phyloP scores from a whole-genome alignment of 2,113 vertebrate species.

The Puffinus mauretanicus region DNA sequence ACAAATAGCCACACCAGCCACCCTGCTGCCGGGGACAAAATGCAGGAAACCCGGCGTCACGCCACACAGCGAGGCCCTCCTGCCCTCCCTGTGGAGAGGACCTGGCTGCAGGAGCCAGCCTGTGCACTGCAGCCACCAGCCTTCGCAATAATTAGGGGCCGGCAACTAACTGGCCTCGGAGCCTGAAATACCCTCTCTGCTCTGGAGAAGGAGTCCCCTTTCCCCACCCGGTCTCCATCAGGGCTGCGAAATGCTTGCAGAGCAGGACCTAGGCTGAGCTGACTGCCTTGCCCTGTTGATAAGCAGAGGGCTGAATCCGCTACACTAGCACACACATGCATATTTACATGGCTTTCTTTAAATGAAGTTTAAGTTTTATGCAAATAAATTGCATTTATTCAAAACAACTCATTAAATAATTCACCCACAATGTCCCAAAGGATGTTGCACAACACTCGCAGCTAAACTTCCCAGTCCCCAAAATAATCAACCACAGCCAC shows the following conservation, averaged over 20 bases:
- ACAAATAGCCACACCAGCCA: accelerated
- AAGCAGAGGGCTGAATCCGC: not conserved
- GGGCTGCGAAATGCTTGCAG: not conserved
- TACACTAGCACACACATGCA: accelerated
- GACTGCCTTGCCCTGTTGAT: not conserved
- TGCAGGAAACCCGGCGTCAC: accelerated
- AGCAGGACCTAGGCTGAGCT: not conserved
- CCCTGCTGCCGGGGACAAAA: accelerated
- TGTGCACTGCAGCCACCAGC: accelerated
- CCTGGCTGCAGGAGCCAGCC: not conserved
- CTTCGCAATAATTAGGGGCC: no score
- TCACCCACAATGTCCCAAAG: not conserved
- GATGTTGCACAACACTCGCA: not conserved
- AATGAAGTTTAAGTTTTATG: not conserved
- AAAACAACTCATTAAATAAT: not conserved
- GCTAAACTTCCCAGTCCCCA: not conserved
- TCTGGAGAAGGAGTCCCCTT: not conserved
- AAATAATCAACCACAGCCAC: not conserved
- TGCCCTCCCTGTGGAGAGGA: not conserved
- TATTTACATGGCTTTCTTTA: not conserved
- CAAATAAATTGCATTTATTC: not conserved
- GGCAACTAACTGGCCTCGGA: accelerated
- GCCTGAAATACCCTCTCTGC: not conserved
- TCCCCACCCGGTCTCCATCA: not conserved
- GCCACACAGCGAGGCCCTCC: accelerated